Percentiles rank a stretch among this genome's conserved stretches.
These are phyloP conservation scores for Odontothrips loti DNA, from an alignment of 2,888 invertebrate genomes.

Conservation along the genomic window DNA sequence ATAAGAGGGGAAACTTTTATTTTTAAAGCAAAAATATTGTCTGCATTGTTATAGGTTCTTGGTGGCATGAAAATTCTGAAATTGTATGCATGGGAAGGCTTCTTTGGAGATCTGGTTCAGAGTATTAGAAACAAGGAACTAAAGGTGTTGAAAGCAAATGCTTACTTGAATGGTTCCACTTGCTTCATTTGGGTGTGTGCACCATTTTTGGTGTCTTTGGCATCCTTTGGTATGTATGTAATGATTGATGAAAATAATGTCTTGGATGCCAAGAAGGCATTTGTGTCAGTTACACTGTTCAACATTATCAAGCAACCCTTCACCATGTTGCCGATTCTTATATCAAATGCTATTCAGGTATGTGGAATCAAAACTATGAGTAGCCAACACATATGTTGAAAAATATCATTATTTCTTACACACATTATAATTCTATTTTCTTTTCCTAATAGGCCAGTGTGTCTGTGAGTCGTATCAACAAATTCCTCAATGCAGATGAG, in stretches of 20 bases:
- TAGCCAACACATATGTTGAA: no score
- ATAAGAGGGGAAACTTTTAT: background rate
- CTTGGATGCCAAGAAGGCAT: constrained; percentile 83
- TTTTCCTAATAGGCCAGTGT: constrained; percentile 46
- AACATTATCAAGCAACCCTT: constrained; percentile 94
- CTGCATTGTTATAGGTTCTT: background rate
- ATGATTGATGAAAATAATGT: constrained; percentile 75
- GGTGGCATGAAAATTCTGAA: constrained; percentile 50
- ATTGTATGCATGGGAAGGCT: constrained; percentile 60
- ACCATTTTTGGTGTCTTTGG: constrained; percentile 59
- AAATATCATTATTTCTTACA: constrained; percentile 37
- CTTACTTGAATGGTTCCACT: constrained; percentile 55
- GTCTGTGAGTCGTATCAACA: constrained; percentile 51
- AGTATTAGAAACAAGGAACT: constrained; percentile 57
- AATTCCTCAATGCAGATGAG: constrained; percentile 52
- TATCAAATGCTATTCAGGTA: constrained; percentile 74
- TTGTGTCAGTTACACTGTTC: constrained; percentile 93
- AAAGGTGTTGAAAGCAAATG: constrained; percentile 52
- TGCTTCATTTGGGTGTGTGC: constrained; percentile 59
- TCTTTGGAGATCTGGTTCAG: constrained; percentile 54
- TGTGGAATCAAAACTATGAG: constrained; percentile 23
- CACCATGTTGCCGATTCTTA: constrained; percentile 92
- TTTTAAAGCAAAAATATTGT: background rate
- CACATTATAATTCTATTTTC: background rate
- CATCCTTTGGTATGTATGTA: constrained; percentile 60